Evolutionary conservation across 2,888 invertebrate genomes (phyloP), one percentile per base, ranked within the genome.

Genomic region (Aphodius sticticus): DNA sequence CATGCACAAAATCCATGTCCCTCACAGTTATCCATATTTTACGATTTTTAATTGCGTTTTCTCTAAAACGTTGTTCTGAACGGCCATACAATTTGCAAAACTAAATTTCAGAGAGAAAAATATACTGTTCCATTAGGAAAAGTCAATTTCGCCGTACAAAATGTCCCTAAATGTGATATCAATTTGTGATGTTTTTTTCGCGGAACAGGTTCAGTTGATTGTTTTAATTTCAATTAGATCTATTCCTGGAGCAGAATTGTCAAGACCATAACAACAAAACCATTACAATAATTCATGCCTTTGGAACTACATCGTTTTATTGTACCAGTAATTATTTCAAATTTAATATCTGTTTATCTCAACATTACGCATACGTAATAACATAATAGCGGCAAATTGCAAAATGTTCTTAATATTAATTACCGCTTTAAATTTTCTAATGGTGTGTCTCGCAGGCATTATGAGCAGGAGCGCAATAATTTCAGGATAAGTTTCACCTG

Each of bases 401-500:
- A 53, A 53, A 53, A 53, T 53, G 53, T 53, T 53, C 12, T 7
- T 53, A 53, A 9, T 53, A 53, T 53, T 53, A 53, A 53, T 53
- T 53, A 12, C 53, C 53, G 53, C 12, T 53, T 53, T 53, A 53
- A 7, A 53, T 53, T 53, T 53, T 53, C 53, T 53, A 53, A 53
- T 53, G 53, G 53, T 53, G 53, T 53, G 53, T 53, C 53, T 53
- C 7, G 53, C 53, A 12, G 53, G 53, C 53, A 7, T 53, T 53
- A 53, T 53, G 4, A 53, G 7, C 53, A 53, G 53, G 53, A 53
- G 12, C 12, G 53, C 53, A 7, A 53, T 53, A 53, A 53, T 53
- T 53, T 53, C 53, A 53, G 53, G 53, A 53, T 53, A 53, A 53
- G 53, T 53, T 53, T 53, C 53, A 53, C 53, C 53, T 53, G 53